Evolutionary conservation across 2,888 invertebrate species (phyloP).

Genomic region (Doris montereyensis): DNA sequence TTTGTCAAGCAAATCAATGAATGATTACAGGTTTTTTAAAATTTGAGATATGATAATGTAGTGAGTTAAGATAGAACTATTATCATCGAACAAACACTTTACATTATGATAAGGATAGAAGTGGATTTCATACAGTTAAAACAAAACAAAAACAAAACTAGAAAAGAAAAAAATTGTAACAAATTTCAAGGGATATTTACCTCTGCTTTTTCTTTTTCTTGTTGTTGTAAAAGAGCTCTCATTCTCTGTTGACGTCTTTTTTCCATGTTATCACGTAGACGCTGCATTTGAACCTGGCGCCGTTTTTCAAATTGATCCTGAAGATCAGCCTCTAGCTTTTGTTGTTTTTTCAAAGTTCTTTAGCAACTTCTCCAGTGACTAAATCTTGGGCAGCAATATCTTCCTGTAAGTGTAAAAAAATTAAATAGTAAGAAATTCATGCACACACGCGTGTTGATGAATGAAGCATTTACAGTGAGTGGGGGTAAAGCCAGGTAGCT

Average conservation of each 20-base stretch:
- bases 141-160: no score
- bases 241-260: slow-evolving; percentile 54
- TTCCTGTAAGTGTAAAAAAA: slow-evolving; percentile 49
- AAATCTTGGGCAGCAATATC: slow-evolving; percentile 55
- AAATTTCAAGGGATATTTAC: slow-evolving; percentile 47
- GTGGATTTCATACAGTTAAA: no score
- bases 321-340: slow-evolving; percentile 53
- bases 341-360: slow-evolving; percentile 57
- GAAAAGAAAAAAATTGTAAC: no score
- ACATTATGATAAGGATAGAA: no score
- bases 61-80: no score
- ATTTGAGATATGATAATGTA: no score
- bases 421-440: background rate
- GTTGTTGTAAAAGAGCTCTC: slow-evolving; percentile 57
- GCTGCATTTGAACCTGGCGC: slow-evolving; percentile 55
- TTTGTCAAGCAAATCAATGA: no score
- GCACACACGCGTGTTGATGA: background rate
- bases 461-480: no score
- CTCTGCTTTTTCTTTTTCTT: slow-evolving; percentile 64
- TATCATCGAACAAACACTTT: no score
- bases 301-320: slow-evolving; percentile 50
- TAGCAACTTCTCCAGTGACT: slow-evolving; percentile 53
- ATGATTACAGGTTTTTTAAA: no score
- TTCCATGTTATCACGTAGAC: slow-evolving; percentile 58
- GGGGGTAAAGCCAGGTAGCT: no score